Evolutionary conservation across 2,888 invertebrate species (phyloP).

Genomic region (Eupithecia subfuscata): DNA sequence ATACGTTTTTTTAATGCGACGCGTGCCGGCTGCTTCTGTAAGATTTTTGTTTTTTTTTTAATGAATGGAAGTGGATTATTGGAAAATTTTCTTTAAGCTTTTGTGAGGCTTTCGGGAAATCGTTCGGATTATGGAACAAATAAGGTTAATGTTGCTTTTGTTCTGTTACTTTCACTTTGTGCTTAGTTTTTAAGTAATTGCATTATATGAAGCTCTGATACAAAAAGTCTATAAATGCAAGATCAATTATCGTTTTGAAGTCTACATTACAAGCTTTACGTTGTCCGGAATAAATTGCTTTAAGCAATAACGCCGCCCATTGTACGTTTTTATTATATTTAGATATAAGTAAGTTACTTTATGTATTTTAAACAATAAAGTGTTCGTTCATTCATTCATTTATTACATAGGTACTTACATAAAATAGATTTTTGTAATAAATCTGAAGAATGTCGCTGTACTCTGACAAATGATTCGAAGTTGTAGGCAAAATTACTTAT

Average conservation of each 20-base stretch:
- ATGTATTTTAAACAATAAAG: too few relatives aligned
- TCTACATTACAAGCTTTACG: too few relatives aligned
- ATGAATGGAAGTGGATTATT: conserved; percentile 22
- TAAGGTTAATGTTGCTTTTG: neutral
- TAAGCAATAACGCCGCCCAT: too few relatives aligned
- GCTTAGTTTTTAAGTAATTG: neutral
- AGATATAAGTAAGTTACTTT: too few relatives aligned
- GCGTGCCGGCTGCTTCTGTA: conserved; percentile 76
- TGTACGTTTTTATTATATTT: too few relatives aligned
- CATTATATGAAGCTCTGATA: neutral
- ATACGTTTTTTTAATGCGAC: conserved; percentile 68
- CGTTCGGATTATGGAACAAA: conserved; percentile 11
- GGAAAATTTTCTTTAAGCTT: conserved; percentile 14
- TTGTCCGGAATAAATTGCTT: too few relatives aligned
- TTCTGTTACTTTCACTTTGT: neutral
- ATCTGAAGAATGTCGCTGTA: too few relatives aligned
- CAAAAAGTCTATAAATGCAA: neutral
- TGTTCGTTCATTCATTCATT: too few relatives aligned
- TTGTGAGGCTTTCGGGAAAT: neutral
- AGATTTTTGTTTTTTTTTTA: conserved; percentile 41
- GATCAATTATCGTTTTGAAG: neutral
- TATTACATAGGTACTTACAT: too few relatives aligned
- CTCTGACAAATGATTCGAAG: too few relatives aligned
- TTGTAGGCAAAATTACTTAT: neutral
- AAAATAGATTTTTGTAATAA: neutral